Evolutionary conservation across 2,797 vertebrate species (phyloP), one percentile per base, ranked within the genome.

Genomic region (Lepidocolaptes lacrymiger): DNA sequence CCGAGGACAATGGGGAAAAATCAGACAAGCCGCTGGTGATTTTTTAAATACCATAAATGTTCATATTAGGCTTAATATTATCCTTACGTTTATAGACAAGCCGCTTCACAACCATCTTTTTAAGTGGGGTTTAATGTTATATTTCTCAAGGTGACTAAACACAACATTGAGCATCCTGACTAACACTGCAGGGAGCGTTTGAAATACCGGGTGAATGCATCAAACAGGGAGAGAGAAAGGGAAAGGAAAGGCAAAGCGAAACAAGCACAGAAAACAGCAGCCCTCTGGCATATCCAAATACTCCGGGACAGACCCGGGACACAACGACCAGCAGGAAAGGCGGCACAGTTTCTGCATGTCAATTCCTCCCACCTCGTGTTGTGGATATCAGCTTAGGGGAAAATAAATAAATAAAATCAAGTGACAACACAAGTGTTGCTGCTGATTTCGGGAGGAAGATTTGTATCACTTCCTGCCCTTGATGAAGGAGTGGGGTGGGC

Each of bases 1-100:
- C 92, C 58, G 93, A 96, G 97, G 97, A 98, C 97, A 97, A 96
- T 67, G 75, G 94, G 91, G 96, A 94, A 95, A 97, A 96, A 96
- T 93, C 97, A 95, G 95, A 97, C 95, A 82, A 95, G 95, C 96
- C n/a, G 13, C 96, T 91, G 95, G 97, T 43, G 74, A 94, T 97
- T 96, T 96, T 92, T 68, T 15, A 34, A 97, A 96, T 92, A 88
- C 96, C 62, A 30, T 91, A 95, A 96, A 85, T 84, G 96, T 93
- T 97, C 96, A 26, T 93, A 94, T 96, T 91, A 95, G 66, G 95
- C 86, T 96, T 93, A 87, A 84, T 96, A 95, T 95, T 97, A 93
- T 72, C 95, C 96, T 97, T 94, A 82, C 28, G 41, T 97, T 97
- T 97, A 93, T 95, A 96, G 96, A 95, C 96, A 67, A 96, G 92